These are phyloP conservation scores for Holocentrus rufus DNA, from an alignment of 2,797 vertebrate species.

Conservation along the genomic window DNA sequence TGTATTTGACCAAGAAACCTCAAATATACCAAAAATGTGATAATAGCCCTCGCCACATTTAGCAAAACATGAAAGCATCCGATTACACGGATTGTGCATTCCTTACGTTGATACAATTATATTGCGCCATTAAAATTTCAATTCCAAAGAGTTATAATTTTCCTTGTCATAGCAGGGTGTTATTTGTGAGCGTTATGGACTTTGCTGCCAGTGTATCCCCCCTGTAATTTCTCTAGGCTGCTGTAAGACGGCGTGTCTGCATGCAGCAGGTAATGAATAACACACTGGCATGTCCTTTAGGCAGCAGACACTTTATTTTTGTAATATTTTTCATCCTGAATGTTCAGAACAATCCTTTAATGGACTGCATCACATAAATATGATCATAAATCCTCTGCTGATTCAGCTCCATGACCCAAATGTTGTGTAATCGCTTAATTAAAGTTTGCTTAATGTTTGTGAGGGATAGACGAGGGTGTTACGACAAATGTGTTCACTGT, in stretches of 20 bases:
- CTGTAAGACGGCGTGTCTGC: slow-evolving; percentile 79
- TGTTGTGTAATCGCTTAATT: slow-evolving; percentile 52
- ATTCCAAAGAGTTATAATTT: slow-evolving; percentile 78
- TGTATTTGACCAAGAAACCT: slow-evolving; percentile 40
- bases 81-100: slow-evolving; percentile 54
- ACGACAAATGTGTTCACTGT: slow-evolving; percentile 52
- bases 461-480: slow-evolving; percentile 20
- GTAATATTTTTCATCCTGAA: slow-evolving; percentile 52
- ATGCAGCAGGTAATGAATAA: slow-evolving; percentile 73
- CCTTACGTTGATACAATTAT: slow-evolving; percentile 60
- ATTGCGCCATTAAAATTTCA: slow-evolving; percentile 62
- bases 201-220: slow-evolving; percentile 69
- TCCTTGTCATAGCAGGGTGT: slow-evolving; percentile 76
- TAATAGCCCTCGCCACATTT: slow-evolving; percentile 35
- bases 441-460: slow-evolving; percentile 46
- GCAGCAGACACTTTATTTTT: slow-evolving; percentile 53
- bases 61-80: slow-evolving; percentile 60
- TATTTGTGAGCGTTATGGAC: slow-evolving; percentile 81
- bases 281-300: slow-evolving; percentile 70
- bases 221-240: slow-evolving; percentile 82
- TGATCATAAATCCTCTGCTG: slow-evolving; percentile 40
- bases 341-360: slow-evolving; percentile 61
- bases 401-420: slow-evolving; percentile 43
- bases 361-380: slow-evolving; percentile 22
- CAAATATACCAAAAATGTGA: slow-evolving; percentile 42